Evolutionary conservation across 2,797 vertebrate genomes (phyloP).

Genomic region (Sebastes steindachneri): DNA sequence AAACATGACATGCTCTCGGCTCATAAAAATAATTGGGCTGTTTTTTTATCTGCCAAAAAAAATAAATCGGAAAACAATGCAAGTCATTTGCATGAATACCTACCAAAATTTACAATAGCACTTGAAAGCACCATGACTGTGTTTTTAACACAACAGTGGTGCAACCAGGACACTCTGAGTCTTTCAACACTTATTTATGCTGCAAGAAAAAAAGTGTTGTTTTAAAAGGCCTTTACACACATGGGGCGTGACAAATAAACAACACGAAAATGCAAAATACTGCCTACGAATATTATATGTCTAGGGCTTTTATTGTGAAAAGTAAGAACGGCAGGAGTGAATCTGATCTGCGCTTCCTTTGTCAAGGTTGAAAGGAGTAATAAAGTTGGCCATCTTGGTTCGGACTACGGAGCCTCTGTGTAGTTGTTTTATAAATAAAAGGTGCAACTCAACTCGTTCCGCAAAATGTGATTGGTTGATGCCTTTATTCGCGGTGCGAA

Average conservation of each 20-base stretch:
- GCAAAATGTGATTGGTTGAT: too few relatives aligned
- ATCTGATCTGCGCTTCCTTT: neutral
- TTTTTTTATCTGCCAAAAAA: constrained; percentile 52
- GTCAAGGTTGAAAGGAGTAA: neutral
- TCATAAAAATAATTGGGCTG: constrained; percentile 75
- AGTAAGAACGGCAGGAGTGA: neutral
- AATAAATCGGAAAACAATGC: constrained; percentile 28
- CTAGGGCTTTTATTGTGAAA: neutral
- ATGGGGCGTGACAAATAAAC: neutral
- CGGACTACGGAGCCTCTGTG: too few relatives aligned
- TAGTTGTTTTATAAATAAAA: too few relatives aligned
- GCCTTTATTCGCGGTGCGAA: too few relatives aligned
- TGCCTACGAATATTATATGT: neutral
- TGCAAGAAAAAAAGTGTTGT: neutral
- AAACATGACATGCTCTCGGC: constrained; percentile 74
- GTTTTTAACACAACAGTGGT: constrained; percentile 18
- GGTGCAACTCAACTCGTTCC: too few relatives aligned
- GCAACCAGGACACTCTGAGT: neutral
- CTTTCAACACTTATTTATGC: neutral
- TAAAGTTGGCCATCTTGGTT: neutral
- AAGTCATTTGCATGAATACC: constrained; percentile 52
- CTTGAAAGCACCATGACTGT: constrained; percentile 13
- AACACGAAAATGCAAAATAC: neutral
- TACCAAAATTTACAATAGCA: constrained; percentile 16
- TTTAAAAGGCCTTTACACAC: neutral